A percentile compares a stretch with the other conserved stretches of the same genome.
These are phyloP conservation scores for Hyalella azteca DNA, from an alignment of 2,888 invertebrate species.

Conservation along the genomic window DNA sequence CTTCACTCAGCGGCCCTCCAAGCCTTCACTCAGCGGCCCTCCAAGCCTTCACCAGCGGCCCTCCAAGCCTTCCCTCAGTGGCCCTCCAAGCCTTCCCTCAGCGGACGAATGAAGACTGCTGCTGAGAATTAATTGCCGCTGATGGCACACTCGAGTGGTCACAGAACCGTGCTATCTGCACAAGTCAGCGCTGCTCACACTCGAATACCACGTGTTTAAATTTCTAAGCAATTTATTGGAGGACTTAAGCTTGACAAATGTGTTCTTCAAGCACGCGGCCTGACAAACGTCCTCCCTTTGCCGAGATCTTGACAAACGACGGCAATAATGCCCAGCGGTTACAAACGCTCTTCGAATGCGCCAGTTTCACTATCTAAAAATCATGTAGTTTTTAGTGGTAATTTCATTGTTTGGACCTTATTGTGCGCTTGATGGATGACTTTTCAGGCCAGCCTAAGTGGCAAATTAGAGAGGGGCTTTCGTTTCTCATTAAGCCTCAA, in stretches of 20 bases:
- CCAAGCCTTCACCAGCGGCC: too few species aligned
- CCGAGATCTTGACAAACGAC: constrained; percentile 34
- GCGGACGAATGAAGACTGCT: too few species aligned
- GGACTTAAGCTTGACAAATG: constrained; percentile 28
- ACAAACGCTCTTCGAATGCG: constrained; percentile 19
- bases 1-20: too few species aligned
- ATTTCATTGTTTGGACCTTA: constrained; percentile 31
- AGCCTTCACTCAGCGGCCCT: too few species aligned
- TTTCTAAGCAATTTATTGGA: constrained; percentile 24
- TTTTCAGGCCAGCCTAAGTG: constrained; percentile 3
- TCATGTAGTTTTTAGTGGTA: neutral
- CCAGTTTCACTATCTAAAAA: constrained; percentile 15
- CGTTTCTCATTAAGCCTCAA: neutral
- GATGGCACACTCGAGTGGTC: constrained; percentile 2
- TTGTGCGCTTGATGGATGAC: constrained; percentile 14
- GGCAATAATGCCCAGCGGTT: constrained; percentile 7
- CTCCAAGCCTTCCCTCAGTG: too few species aligned
- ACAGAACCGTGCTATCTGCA: neutral
- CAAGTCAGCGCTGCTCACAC: constrained; percentile 19
- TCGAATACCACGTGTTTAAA: constrained; percentile 13
- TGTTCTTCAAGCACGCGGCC: constrained; percentile 28
- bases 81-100: too few species aligned
- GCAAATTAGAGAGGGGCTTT: constrained; percentile 14
- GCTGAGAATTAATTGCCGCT: constrained; percentile 13
- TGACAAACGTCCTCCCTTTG: constrained; percentile 27